Evolutionary conservation across 2,113 vertebrate species (phyloP).

Genomic region (Gadus chalcogrammus): DNA sequence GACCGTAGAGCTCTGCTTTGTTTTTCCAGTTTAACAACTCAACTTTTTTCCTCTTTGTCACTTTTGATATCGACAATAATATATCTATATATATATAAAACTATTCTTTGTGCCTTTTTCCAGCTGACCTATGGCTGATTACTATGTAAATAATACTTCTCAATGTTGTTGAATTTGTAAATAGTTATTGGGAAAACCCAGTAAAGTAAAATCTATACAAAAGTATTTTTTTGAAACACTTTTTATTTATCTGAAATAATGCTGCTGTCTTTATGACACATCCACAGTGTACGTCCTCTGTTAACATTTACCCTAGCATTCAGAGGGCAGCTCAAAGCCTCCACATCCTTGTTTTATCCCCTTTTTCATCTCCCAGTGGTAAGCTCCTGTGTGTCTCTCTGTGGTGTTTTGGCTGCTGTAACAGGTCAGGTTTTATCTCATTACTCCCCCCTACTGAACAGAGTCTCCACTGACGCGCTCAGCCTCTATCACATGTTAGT

Average conservation of each 20-base stretch:
- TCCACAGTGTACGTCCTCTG: neutral
- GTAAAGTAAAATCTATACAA: neutral
- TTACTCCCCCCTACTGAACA: constrained; percentile 19
- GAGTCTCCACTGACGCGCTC: constrained; percentile 34
- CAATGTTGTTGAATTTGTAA: constrained; percentile 21
- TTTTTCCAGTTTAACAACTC: constrained; percentile 29
- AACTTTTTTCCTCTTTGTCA: constrained; percentile 34
- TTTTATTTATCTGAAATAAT: neutral
- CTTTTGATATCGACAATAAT: constrained; percentile 42
- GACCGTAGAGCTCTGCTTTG: constrained; percentile 30
- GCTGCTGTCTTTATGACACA: constrained; percentile 2
- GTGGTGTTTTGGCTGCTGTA: neutral
- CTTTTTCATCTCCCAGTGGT: neutral
- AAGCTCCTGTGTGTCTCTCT: neutral
- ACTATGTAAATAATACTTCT: constrained; percentile 19
- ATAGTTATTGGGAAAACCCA: constrained; percentile 18
- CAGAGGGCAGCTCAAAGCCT: constrained; percentile 11
- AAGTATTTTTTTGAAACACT: constrained; percentile 2
- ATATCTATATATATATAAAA: constrained; percentile 33
- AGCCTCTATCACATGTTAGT: constrained; percentile 52
- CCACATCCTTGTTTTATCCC: neutral
- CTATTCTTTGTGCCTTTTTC: constrained; percentile 70
- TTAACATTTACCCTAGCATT: constrained; percentile 6
- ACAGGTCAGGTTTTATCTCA: neutral
- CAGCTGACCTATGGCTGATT: constrained; percentile 45